Evolutionary conservation across 2,888 invertebrate species (phyloP), one percentile per base, ranked within the genome.

Genomic region (Eulithis prunata): DNA sequence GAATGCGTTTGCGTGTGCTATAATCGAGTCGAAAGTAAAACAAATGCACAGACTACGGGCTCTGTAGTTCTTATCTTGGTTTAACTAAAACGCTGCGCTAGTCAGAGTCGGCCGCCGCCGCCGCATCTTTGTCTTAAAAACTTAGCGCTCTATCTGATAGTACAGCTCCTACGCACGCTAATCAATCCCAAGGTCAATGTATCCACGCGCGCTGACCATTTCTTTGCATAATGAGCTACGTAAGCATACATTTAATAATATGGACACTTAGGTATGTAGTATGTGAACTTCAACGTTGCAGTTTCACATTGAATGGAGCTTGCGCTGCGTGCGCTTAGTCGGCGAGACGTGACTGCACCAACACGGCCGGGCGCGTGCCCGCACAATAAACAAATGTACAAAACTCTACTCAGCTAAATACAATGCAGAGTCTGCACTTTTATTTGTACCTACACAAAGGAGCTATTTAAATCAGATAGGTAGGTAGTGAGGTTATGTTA

Each of bases 271-370:
- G 14, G 21, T 45, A n/a, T 11, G 28, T 28, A 43, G 11, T 32
- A 32, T 59, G 62, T 41, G 62, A 62, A 62, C 45, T 36, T 46
- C 28, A 10, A 46, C 14, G 66, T 49, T 14, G 55, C 62, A 62
- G 49, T 49, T 58, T 58, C 49, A 45, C 45, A 66, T 45, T 66
- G 66, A 66, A 57, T 62, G 62, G 57, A 47, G 52, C 10, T 36
- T 21, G 53, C 28, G 21, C 21, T 10, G 66, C 41, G 41, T 41
- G 41, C 41, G 41, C 49, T 36, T 62, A 56, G 43, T 52, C 58
- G 12, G 62, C 66, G 56, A 2, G 28, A 66, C 66, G 66, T 66
- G 66, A 38, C 65, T 52, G 53, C 32, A 13, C 38, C 49, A 13
- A 6, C 8, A 13, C 63, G 14, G 5, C 10, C 12, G 4, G 32